Conservation (phyloP, 2,888 invertebrate species). For the Rhopalosiphum nymphaeae region DNA sequence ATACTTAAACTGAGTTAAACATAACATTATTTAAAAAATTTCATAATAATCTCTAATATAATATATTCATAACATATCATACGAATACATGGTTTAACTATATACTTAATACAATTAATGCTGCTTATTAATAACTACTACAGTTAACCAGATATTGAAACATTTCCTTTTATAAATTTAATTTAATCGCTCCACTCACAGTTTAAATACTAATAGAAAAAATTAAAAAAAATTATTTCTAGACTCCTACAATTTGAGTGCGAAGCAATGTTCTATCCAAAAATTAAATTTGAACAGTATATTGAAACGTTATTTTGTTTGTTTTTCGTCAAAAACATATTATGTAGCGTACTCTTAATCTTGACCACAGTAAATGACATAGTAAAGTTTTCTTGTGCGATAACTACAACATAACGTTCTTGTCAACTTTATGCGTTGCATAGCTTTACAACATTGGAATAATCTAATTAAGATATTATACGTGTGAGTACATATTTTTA, state of each 20-base stretch:
- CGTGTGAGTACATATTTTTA: background rate
- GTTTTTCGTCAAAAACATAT: background rate
- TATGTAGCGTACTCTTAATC: background rate
- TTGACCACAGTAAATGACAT: background rate
- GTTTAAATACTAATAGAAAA: background rate
- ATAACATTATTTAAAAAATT: background rate
- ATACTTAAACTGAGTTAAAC: background rate
- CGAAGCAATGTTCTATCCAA: background rate
- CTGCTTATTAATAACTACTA: background rate
- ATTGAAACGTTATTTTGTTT: background rate
- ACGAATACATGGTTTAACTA: background rate
- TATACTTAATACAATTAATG: background rate
- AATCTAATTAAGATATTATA: background rate
- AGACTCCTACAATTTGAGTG: background rate
- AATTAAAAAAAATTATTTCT: too few species aligned
- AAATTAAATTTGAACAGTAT: background rate
- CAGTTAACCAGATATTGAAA: background rate
- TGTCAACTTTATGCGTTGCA: background rate
- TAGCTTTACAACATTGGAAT: background rate
- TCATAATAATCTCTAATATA: background rate
- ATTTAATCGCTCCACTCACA: background rate
- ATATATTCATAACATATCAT: background rate
- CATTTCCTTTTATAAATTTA: background rate
- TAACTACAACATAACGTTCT: background rate
- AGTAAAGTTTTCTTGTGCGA: background rate